Conservation (phyloP, 2,797 vertebrate genomes). For the Sebastes umbrosus region DNA sequence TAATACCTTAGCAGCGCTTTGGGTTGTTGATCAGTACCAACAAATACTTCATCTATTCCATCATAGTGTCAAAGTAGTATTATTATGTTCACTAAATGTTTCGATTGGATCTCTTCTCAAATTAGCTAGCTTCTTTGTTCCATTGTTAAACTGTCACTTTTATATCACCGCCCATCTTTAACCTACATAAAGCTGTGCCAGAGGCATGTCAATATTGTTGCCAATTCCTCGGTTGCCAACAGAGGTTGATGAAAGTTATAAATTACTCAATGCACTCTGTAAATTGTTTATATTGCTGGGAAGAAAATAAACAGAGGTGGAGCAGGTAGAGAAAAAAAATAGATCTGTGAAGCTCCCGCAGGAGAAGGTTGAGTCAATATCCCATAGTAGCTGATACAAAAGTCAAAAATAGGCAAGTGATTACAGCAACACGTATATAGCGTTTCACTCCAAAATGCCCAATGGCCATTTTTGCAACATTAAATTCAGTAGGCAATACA, state of each 20-base stretch:
- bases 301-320: slow-evolving; percentile 1
- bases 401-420: neutral
- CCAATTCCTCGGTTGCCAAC: slow-evolving; percentile 8
- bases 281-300: slow-evolving; percentile 21
- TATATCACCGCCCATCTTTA: slow-evolving; percentile 16
- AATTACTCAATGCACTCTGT: slow-evolving; percentile 27
- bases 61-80: neutral
- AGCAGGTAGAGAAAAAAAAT: neutral
- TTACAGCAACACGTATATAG: neutral
- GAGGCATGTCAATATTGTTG: slow-evolving; percentile 23
- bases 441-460: neutral
- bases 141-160: slow-evolving; percentile 18
- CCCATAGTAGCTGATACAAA: neutral
- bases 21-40: neutral
- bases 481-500: neutral
- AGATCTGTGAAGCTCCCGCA: neutral
- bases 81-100: neutral
- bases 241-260: slow-evolving; percentile 36
- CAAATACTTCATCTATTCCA: neutral
- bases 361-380: neutral
- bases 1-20: neutral
- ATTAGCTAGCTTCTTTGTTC: slow-evolving; percentile 4
- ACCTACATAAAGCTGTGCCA: slow-evolving; percentile 15
- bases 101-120: neutral
- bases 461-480: neutral